These are phyloP conservation scores for Xestoiulus laeticollis DNA, from an alignment of 2,888 invertebrate genomes.

Conservation along the genomic window DNA sequence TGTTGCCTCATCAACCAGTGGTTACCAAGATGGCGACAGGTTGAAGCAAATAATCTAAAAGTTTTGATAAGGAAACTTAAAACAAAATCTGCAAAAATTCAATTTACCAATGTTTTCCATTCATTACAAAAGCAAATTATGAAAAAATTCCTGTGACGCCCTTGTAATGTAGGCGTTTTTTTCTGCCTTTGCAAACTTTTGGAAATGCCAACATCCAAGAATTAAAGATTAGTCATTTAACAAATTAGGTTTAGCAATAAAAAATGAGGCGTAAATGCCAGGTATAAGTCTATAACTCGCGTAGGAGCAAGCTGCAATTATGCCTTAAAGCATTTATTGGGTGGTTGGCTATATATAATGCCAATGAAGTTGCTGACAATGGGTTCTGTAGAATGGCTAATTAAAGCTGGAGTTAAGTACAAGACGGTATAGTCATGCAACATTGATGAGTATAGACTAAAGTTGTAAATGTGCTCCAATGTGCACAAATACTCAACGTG, in stretches of 20 bases:
- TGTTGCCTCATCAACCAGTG: too few species aligned
- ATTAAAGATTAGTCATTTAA: constrained; percentile 32
- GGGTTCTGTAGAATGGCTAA: background rate
- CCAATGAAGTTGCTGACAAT: background rate
- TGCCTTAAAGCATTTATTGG: background rate
- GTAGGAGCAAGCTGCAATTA: background rate
- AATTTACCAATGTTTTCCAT: background rate
- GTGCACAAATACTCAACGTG: background rate
- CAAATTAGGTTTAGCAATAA: background rate
- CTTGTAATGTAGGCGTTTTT: background rate
- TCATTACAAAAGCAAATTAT: background rate
- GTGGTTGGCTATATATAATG: background rate
- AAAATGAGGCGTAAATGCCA: background rate
- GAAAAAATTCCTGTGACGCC: background rate
- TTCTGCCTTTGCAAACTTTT: background rate
- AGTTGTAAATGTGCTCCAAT: background rate
- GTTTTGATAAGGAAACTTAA: background rate
- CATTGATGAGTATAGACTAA: too few species aligned
- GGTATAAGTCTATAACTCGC: background rate
- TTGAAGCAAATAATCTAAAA: background rate
- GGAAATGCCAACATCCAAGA: constrained; percentile 1
- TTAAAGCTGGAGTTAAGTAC: background rate
- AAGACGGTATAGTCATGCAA: background rate
- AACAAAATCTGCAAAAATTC: background rate
- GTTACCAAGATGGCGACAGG: too few species aligned